Evolutionary conservation across 2,797 vertebrate species (phyloP).

Genomic region (Phaenicophaeus curvirostris): DNA sequence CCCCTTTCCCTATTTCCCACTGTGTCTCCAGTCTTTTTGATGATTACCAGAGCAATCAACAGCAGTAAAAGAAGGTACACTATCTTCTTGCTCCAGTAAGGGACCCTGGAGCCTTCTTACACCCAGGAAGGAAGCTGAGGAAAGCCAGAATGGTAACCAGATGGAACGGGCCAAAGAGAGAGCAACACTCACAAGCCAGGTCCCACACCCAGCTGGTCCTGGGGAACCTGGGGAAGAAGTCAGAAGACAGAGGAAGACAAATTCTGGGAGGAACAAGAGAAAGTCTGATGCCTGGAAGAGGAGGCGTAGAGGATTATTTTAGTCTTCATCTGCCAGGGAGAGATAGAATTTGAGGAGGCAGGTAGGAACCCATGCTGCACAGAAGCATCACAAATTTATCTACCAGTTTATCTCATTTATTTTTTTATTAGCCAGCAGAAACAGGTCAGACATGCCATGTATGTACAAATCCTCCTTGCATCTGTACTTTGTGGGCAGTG

Average conservation of each 20-base stretch:
- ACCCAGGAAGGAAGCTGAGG: not conserved
- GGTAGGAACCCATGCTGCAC: not conserved
- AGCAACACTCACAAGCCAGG: not conserved
- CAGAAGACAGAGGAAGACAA: not conserved
- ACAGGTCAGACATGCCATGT: accelerated
- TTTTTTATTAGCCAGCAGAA: not conserved
- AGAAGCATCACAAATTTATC: not conserved
- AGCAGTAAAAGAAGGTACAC: not conserved
- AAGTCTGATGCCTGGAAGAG: not conserved
- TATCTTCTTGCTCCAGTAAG: not conserved
- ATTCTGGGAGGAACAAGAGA: not conserved
- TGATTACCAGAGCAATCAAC: not conserved
- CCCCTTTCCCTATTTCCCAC: not conserved
- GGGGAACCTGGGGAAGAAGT: not conserved
- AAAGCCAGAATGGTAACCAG: not conserved
- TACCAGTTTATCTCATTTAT: not conserved
- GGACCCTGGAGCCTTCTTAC: not conserved
- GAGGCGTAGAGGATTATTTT: not conserved
- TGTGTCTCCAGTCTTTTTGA: not conserved
- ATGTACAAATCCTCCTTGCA: not conserved
- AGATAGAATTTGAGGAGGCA: not conserved
- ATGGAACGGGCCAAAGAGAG: not conserved
- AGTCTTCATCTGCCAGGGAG: not conserved
- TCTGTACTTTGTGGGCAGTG: not conserved
- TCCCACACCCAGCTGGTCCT: not conserved